phyloP scores from a whole-genome alignment of 1,140 invertebrate species.

The Polypedilum pembai region DNA sequence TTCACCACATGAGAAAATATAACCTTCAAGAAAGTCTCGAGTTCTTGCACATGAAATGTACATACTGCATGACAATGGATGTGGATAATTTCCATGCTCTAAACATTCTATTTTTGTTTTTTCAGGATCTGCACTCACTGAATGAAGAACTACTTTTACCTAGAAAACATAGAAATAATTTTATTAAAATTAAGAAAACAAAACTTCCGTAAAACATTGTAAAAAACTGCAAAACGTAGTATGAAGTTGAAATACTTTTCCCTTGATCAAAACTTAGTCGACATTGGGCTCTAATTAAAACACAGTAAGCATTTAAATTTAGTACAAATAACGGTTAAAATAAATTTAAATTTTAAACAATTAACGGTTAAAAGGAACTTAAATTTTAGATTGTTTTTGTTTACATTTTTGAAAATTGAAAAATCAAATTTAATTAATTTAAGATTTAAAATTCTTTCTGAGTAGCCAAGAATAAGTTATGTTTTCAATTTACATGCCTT shows the following conservation, averaged over 20 bases:
- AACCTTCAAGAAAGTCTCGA: constrained; percentile 66
- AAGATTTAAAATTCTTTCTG: too few relatives aligned
- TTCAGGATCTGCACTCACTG: constrained; percentile 42
- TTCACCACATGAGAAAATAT: constrained; percentile 79
- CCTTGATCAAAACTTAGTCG: too few relatives aligned
- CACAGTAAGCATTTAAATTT: neutral
- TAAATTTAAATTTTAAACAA: too few relatives aligned
- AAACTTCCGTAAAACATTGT: too few relatives aligned
- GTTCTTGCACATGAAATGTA: constrained; percentile 81
- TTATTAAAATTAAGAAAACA: too few relatives aligned
- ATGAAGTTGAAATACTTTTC: too few relatives aligned
- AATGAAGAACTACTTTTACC: constrained; percentile 42
- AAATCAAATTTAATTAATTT: too few relatives aligned
- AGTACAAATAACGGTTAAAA: too few relatives aligned
- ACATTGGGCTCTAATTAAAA: constrained; percentile 14
- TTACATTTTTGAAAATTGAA: neutral
- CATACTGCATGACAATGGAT: constrained; percentile 78
- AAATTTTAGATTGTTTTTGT: neutral
- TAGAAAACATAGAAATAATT: constrained; percentile 28
- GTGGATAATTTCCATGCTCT: constrained; percentile 80
- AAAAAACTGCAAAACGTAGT: too few relatives aligned
- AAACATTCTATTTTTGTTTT: constrained; percentile 66
- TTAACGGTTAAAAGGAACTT: constrained; percentile 32
- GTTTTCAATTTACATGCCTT: too few relatives aligned
- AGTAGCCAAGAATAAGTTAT: too few relatives aligned